Percentiles rank a stretch among this genome's conserved stretches.
These are phyloP conservation scores for Sanderia malayensis DNA, from an alignment of 30 jellyfish, hydroid and myxozoan genomes.

Conservation along the genomic window DNA sequence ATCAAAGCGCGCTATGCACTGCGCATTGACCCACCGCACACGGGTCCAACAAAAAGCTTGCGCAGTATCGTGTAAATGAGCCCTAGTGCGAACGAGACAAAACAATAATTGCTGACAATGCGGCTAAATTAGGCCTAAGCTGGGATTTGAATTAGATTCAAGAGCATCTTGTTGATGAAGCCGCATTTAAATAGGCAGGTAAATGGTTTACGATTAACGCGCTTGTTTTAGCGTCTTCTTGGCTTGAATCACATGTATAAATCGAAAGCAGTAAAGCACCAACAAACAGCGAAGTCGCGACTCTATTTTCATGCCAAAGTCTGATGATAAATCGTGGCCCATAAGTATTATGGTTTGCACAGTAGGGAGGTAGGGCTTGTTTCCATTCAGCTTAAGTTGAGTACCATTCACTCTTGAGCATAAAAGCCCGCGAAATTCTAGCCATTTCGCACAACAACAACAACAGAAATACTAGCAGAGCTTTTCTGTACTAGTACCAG, in stretches of 20 bases:
- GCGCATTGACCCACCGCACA: not conserved
- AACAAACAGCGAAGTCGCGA: not conserved
- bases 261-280: not conserved
- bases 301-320: not conserved
- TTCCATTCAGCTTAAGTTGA: no score
- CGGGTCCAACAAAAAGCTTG: not conserved
- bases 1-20: not conserved
- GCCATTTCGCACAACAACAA: no score
- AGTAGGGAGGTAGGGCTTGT: no score
- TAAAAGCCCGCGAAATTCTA: no score
- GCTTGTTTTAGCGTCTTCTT: conserved; percentile 1
- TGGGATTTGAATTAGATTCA: not conserved
- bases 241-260: not conserved
- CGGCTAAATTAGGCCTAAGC: conserved; percentile 1
- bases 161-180: not conserved
- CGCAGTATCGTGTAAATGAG: not conserved
- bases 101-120: not conserved
- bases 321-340: no score
- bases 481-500: no score
- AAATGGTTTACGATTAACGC: not conserved
- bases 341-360: no score
- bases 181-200: not conserved
- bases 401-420: no score
- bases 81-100: conserved; percentile 7
- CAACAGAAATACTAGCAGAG: no score